Percentiles rank a stretch among this genome's conserved stretches.
Conservation (phyloP, 2,888 invertebrate species). For the Rhagonycha lutea region DNA sequence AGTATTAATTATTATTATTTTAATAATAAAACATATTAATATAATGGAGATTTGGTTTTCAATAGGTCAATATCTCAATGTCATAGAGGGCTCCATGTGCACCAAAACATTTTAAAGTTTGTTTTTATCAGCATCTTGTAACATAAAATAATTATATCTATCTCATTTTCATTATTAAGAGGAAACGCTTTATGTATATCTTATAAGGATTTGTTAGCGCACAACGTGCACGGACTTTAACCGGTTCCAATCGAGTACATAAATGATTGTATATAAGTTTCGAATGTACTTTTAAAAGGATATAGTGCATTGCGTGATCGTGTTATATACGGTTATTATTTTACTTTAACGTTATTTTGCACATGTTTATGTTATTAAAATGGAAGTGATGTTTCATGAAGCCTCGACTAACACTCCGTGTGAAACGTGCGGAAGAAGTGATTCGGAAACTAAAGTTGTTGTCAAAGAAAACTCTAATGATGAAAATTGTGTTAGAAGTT, state of each 20-base stretch:
- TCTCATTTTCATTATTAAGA: neutral
- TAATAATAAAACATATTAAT: too few species aligned
- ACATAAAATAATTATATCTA: neutral
- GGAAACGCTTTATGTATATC: neutral
- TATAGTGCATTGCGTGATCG: constrained; percentile 17
- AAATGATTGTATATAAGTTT: constrained; percentile 45
- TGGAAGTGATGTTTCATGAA: constrained; percentile 44
- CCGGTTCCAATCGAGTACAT: constrained; percentile 39
- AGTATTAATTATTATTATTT: too few species aligned
- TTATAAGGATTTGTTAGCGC: neutral
- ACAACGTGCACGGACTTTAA: constrained; percentile 41
- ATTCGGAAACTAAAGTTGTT: constrained; percentile 1
- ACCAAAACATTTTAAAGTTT: neutral
- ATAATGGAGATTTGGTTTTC: too few species aligned
- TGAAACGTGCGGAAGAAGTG: constrained; percentile 12
- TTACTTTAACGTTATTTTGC: constrained; percentile 3
- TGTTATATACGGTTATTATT: constrained; percentile 27
- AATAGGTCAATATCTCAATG: too few species aligned
- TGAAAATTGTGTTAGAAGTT: constrained; percentile 28
- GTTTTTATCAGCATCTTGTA: neutral
- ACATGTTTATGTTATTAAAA: constrained; percentile 29
- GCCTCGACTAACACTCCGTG: constrained; percentile 25
- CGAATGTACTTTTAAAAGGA: constrained; percentile 19
- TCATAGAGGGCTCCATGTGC: too few species aligned
- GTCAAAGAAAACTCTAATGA: neutral